Evolutionary conservation across 1,140 invertebrate species (phyloP).

Genomic region (Lordiphosa stackelbergi): DNA sequence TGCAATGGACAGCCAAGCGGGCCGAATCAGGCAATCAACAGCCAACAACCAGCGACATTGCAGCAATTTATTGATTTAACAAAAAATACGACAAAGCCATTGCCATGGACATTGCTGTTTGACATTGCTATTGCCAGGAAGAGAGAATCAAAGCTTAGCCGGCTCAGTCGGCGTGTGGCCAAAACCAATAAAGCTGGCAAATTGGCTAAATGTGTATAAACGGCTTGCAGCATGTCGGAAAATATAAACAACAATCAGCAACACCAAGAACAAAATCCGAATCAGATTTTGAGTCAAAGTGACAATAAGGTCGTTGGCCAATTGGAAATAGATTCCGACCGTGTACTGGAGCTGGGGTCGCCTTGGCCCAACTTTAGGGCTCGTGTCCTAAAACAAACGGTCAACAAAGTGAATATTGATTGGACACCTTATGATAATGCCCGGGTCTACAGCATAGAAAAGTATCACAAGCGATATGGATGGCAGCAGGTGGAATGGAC

Average conservation of each 20-base stretch:
- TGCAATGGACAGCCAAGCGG: constrained; percentile 20
- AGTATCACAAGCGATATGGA: constrained; percentile 41
- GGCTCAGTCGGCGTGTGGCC: constrained; percentile 43
- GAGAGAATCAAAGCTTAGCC: constrained; percentile 38
- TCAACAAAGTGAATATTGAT: constrained; percentile 48
- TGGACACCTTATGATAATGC: constrained; percentile 40
- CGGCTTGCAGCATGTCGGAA: constrained; percentile 39
- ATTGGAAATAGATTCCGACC: constrained; percentile 1
- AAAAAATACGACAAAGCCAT: constrained; percentile 33
- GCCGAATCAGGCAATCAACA: constrained; percentile 44
- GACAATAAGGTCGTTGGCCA: constrained; percentile 28
- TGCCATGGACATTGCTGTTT: constrained; percentile 24
- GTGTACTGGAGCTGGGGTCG: background rate
- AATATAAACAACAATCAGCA: constrained; percentile 42
- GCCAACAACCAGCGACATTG: constrained; percentile 30
- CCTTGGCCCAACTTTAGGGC: constrained; percentile 45
- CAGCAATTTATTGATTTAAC: constrained; percentile 62
- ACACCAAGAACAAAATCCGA: background rate
- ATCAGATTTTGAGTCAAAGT: constrained; percentile 1
- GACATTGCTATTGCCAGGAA: constrained; percentile 29
- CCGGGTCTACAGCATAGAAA: constrained; percentile 58
- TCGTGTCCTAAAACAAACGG: constrained; percentile 35
- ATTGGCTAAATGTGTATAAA: constrained; percentile 51
- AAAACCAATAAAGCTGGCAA: constrained; percentile 48
- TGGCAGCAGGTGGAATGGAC: constrained; percentile 64